A percentile compares a stretch with the other conserved stretches of the same genome.
Conservation (phyloP, 2,888 invertebrate species). For the Sepioteuthis lessoniana region DNA sequence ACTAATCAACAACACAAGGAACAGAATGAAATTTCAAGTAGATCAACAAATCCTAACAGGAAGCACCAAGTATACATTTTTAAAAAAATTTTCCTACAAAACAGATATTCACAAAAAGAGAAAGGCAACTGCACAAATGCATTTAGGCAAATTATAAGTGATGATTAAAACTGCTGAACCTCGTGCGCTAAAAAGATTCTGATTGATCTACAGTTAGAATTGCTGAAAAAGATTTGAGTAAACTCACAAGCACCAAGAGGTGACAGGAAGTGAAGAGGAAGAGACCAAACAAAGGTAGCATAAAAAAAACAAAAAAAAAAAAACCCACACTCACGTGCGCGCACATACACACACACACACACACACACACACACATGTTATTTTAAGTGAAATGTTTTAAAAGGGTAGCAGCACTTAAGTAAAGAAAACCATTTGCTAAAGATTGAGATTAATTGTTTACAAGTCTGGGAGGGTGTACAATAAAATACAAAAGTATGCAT, state of each 20-base stretch:
- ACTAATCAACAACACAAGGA: neutral
- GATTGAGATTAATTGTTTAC: neutral
- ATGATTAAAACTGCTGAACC: neutral
- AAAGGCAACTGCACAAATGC: no score
- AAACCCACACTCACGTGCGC: no score
- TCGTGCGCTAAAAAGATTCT: neutral
- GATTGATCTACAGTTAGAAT: neutral
- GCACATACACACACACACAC: neutral
- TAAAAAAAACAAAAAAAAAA: neutral
- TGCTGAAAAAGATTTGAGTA: neutral
- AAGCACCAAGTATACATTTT: neutral
- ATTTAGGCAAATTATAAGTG: neutral
- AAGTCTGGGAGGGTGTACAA: no score
- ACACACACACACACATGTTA: no score
- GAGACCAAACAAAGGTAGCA: neutral
- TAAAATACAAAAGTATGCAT: no score
- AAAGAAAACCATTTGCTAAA: neutral
- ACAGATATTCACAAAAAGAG: no score
- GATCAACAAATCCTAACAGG: neutral
- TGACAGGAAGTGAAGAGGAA: neutral
- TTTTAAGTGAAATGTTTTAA: neutral
- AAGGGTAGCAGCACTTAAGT: neutral
- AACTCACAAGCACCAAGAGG: neutral
- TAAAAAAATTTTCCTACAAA: neutral
- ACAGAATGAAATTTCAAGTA: neutral